Conservation (phyloP, 2,888 invertebrate species). For the Ennomos quercinarius region DNA sequence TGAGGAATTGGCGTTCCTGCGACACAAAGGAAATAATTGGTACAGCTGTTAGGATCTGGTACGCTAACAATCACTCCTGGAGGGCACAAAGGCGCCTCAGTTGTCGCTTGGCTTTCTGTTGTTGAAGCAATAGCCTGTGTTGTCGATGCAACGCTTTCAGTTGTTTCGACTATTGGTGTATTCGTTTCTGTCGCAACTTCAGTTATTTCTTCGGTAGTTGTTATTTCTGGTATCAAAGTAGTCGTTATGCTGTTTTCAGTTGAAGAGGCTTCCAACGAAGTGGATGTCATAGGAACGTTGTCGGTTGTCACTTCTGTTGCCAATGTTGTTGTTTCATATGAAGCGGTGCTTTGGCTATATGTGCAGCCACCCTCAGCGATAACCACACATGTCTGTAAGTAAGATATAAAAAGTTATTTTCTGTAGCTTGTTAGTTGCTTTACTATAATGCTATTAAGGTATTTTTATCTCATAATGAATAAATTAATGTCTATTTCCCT, state of each 20-base stretch:
- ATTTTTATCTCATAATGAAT: too few relatives aligned
- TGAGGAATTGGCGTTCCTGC: slow-evolving; percentile 43
- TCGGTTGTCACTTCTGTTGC: neutral
- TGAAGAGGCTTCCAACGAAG: too few relatives aligned
- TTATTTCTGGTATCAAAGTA: too few relatives aligned
- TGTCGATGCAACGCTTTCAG: slow-evolving; percentile 2
- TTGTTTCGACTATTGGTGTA: neutral
- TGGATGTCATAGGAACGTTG: neutral
- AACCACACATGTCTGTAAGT: neutral
- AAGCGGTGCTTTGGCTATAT: neutral
- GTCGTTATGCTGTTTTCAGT: too few relatives aligned
- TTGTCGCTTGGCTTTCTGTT: neutral
- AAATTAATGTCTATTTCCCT: too few relatives aligned
- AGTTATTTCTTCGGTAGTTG: too few relatives aligned
- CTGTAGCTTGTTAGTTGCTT: too few relatives aligned
- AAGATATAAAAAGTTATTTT: too few relatives aligned
- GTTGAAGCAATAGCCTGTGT: neutral
- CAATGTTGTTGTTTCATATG: neutral
- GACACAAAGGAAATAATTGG: slow-evolving; percentile 51
- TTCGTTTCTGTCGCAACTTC: too few relatives aligned
- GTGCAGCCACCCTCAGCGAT: neutral
- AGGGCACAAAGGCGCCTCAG: slow-evolving; percentile 42
- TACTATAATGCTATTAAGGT: too few relatives aligned
- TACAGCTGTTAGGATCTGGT: slow-evolving; percentile 51
- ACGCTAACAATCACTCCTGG: slow-evolving; percentile 46